Evolutionary conservation across 2,888 invertebrate genomes (phyloP), one percentile per base, ranked within the genome.

Genomic region (Pyrochroa serraticornis): DNA sequence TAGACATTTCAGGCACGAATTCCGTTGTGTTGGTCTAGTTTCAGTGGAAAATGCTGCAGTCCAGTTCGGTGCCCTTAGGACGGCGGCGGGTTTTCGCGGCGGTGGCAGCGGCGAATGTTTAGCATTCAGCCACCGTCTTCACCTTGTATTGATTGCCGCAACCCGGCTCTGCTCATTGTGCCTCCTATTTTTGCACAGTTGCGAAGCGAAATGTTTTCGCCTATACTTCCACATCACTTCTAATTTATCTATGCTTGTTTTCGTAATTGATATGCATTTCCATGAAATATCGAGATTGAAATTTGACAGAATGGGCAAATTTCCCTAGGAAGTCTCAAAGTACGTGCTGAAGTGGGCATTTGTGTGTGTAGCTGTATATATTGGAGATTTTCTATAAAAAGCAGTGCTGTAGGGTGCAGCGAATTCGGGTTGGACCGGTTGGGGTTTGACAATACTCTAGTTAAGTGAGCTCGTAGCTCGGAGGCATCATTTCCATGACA

Each of bases 111-210:
- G 73, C 70, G 69, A 70, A 75, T 78, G 76, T 74, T 85, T 85
- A 83, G 84, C 83, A 85, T 85, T 83, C 85, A 80, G 82, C 69
- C 69, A 79, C 80, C 81, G 83, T 82, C 78, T 82, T 81, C 77
- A 82, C 82, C 83, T 83, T 81, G 85, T 86, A 86, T 86, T 85
- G 85, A 86, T 86, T 85, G 84, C 82, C 79, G 79, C 81, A 81
- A 75, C 77, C 72, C 73, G 60, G 59, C 62, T 60, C 57, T 50
- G 50, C 59, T 61, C 58, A 57, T 57, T 57, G 57, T 57, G 57
- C 50, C 51, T 51, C 51, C 57, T 51, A 51, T 57, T 51, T 57
- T 57, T 57, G 46, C 39, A 51, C 57, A 57, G 50, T 57, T 51
- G 50, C 50, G 51, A 45, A 44, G 39, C 56, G 35, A 32, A 51